Evolutionary conservation across 2,113 vertebrate species (phyloP), one percentile per base, ranked within the genome.

Genomic region (Protobothrops flavoviridis): DNA sequence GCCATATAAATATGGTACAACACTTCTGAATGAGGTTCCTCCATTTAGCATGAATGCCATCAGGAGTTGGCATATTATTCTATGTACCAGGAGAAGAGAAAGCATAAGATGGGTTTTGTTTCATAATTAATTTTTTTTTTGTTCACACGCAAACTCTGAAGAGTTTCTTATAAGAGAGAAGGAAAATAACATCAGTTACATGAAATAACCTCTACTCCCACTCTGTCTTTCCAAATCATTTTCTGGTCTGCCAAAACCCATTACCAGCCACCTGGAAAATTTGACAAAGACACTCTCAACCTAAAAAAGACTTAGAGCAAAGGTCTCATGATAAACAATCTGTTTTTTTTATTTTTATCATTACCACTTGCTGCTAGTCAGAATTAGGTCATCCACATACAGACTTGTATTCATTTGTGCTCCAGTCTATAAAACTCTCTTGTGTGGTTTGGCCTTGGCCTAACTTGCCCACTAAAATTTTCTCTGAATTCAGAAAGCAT

Each of bases 1-100:
- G 43, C 0, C 0, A 43, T 29, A 2, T 0, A 0, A 33, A 43
- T 20, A 9, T 33, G 33, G 64, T 26, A 69, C 91, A 2, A 0
- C 0, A 0, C 29, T 52, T 91, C 29, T 61, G 86, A 4, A 21
- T 0, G 45, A 94, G 85, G 48, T 9, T 86, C 56, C 92, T 59
- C 24, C 1, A 0, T 90, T 64, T 90, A 90, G 43, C 61, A 92
- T 33, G 50, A 94, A 94, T 56, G 23, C 43, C 56, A 50, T 50
- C 43, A 92, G 57, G 17, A 61, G 55, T 61, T 57, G 64, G 86
- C 85, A 92, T 23, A n/a, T 0, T n/a, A 33, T 15, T 3, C 53
- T 33, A 55, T 23, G 33, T 13, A 26, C 13, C 5, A 29, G n/a
- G 53, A 55, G 55, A 91, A 74, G 24, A 52, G 93, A 94, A 23